A percentile compares a stretch with the other conserved stretches of the same genome.
Evolutionary conservation across 2,797 vertebrate genomes (phyloP).

Genomic region (Eulemur rubriventer): DNA sequence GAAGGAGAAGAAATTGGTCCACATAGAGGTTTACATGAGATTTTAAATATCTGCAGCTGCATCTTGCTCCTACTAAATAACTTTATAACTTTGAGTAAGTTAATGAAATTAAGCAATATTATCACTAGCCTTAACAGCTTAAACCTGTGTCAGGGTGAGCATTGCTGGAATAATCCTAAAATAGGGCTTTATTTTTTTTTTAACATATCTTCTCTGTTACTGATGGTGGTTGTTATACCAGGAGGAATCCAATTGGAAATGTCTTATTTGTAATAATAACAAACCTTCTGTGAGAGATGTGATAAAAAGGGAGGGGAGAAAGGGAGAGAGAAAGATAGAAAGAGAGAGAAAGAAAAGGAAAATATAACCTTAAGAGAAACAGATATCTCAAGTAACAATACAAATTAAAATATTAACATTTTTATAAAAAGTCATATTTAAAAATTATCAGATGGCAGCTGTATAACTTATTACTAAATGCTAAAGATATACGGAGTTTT

Average conservation of each 20-base stretch:
- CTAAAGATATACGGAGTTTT: not conserved
- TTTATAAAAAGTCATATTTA: not conserved
- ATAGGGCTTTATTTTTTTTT: not conserved
- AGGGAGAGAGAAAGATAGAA: not conserved
- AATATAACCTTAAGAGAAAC: not conserved
- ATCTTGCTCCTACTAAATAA: not conserved
- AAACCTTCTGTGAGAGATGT: not conserved
- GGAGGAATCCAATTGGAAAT: not conserved
- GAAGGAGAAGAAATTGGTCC: conserved; percentile 53
- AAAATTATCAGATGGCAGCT: not conserved
- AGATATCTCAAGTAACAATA: not conserved
- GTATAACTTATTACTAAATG: not conserved
- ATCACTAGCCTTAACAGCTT: not conserved
- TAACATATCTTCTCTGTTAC: not conserved
- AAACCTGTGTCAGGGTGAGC: not conserved
- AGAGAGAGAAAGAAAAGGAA: not conserved
- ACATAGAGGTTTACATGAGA: conserved; percentile 37
- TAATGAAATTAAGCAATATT: conserved; percentile 19
- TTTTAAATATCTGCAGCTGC: conserved; percentile 43
- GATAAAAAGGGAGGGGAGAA: not conserved
- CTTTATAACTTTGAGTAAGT: conserved; percentile 14
- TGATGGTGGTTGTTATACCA: not conserved
- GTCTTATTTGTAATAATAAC: not conserved
- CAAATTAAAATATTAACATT: not conserved
- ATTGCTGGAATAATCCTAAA: not conserved